phyloP scores from a whole-genome alignment of 2,797 vertebrate genomes.

The Melanotaenia pygmaea region DNA sequence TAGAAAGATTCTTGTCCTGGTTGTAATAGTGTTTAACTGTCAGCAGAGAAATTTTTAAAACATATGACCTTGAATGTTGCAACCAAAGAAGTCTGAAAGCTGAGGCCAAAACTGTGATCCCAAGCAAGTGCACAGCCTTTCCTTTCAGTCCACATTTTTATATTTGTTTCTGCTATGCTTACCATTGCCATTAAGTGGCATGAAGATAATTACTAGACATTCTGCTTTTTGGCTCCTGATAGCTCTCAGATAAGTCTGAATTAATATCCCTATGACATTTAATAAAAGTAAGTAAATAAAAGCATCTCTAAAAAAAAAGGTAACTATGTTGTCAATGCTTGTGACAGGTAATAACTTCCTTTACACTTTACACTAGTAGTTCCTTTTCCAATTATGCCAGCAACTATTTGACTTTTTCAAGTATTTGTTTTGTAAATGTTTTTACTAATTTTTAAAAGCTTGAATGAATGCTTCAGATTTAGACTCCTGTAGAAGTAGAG shows the following conservation, averaged over 20 bases:
- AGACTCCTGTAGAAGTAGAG: neutral
- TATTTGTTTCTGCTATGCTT: neutral
- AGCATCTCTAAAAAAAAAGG: conserved; percentile 14
- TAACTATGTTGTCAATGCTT: conserved; percentile 15
- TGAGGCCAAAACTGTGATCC: conserved; percentile 1
- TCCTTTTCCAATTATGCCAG: neutral
- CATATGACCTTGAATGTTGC: neutral
- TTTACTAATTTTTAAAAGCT: neutral
- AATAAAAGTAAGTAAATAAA: conserved; percentile 15
- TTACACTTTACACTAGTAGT: neutral
- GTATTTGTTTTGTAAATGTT: neutral
- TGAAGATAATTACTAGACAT: neutral
- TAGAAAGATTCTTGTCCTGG: neutral
- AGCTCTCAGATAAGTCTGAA: conserved; percentile 13
- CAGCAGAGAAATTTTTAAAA: neutral
- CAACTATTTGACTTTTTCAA: conserved; percentile 1
- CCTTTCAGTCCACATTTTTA: neutral
- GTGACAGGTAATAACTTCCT: conserved; percentile 1
- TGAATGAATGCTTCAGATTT: neutral
- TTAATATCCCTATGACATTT: conserved; percentile 22
- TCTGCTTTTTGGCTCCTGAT: neutral
- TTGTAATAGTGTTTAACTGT: too few species aligned
- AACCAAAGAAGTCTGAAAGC: neutral
- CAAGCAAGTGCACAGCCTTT: neutral
- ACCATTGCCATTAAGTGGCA: neutral